A percentile compares a stretch with the other conserved stretches of the same genome.
These are phyloP conservation scores for Danio choprae DNA, from an alignment of 2,797 vertebrate genomes.

Conservation along the genomic window DNA sequence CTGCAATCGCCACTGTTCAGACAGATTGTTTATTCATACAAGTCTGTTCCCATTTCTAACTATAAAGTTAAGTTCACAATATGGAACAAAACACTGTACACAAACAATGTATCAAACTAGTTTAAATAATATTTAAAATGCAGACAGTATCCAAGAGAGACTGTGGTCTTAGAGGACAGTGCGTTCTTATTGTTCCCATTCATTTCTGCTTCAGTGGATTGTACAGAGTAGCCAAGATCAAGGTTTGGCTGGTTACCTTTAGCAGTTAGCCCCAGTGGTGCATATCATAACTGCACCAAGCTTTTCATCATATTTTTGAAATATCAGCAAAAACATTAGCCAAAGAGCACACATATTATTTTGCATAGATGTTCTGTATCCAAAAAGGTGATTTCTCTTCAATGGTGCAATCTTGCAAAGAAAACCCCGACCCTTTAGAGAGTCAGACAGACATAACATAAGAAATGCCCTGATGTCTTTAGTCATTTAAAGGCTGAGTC, in stretches of 20 bases:
- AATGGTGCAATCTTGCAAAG: not conserved
- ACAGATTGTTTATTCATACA: conserved; percentile 14
- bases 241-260: not conserved
- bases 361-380: not conserved
- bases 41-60: not conserved
- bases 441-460: not conserved
- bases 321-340: conserved; percentile 1
- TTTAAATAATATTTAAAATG: conserved; percentile 5
- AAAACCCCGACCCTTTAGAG: not conserved
- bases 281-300: not conserved
- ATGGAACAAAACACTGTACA: not conserved
- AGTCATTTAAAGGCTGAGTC: conserved; percentile 1
- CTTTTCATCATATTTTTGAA: not conserved
- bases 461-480: not conserved
- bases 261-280: not conserved
- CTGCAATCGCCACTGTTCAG: not conserved
- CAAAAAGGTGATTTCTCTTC: not conserved
- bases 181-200: not conserved
- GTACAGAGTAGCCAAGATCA: not conserved
- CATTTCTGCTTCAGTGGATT: not conserved
- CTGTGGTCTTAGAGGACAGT: not conserved
- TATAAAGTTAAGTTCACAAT: not conserved
- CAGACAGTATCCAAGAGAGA: not conserved
- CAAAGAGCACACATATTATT: not conserved
- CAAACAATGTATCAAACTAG: not conserved